These are phyloP conservation scores for Euphysa ruthae DNA, from an alignment of 30 jellyfish, hydroid and myxozoan species.

Conservation along the genomic window DNA sequence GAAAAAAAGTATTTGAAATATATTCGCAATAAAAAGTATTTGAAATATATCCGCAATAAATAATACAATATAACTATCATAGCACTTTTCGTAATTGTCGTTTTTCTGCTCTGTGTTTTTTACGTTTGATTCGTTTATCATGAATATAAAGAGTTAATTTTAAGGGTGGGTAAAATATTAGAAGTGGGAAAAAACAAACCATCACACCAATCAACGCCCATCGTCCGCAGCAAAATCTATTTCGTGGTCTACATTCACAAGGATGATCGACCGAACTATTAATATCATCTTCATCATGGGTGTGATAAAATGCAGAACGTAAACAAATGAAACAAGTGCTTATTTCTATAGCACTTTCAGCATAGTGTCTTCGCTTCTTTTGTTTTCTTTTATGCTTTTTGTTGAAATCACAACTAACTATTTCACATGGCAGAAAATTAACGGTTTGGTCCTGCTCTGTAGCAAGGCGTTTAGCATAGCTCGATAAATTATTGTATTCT, in stretches of 20 bases:
- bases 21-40: too few species aligned
- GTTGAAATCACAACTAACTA: background rate
- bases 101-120: too few species aligned
- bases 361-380: conserved; percentile 1
- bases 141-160: conserved; percentile 15
- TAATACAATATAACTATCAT: too few species aligned
- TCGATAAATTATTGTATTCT: background rate
- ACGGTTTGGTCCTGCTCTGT: background rate
- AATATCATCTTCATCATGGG: conserved; percentile 18
- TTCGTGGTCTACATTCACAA: conserved; percentile 11
- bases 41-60: too few species aligned
- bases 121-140: conserved; percentile 5
- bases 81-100: too few species aligned
- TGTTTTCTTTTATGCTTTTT: conserved; percentile 3
- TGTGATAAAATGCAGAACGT: conserved; percentile 36
- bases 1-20: too few species aligned
- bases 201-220: conserved; percentile 21
- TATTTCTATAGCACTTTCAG: conserved; percentile 22
- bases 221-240: conserved; percentile 17
- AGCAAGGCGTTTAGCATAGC: conserved; percentile 14
- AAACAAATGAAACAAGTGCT: conserved; percentile 34
- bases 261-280: conserved; percentile 28
- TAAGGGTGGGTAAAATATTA: conserved; percentile 25
- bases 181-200: conserved; percentile 32
- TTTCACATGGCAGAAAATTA: background rate